Percentiles rank a stretch among this genome's conserved stretches.
phyloP scores from a whole-genome alignment of 1,140 invertebrate genomes.

The Varroa destructor region DNA sequence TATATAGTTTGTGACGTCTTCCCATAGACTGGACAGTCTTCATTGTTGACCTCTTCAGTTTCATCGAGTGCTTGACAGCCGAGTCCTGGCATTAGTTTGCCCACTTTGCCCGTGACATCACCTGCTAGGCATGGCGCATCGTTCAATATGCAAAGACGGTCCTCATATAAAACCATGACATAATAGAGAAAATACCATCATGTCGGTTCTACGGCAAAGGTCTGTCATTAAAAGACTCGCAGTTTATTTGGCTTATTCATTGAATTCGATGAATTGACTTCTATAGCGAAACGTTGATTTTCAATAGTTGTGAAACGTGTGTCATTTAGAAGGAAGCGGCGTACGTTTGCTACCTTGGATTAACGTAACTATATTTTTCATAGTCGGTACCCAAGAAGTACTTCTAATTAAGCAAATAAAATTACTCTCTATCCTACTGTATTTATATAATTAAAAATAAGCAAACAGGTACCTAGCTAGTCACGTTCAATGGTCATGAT shows the following conservation, averaged over 20 bases:
- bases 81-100: background rate
- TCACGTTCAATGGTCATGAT: too few relatives aligned
- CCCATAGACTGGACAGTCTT: conserved; percentile 1
- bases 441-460: too few relatives aligned
- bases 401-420: too few relatives aligned
- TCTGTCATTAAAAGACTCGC: background rate
- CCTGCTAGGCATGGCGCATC: background rate
- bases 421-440: too few relatives aligned
- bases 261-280: background rate
- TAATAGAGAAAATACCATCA: too few relatives aligned
- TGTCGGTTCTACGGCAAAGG: too few relatives aligned
- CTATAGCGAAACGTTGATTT: background rate
- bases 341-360: too few relatives aligned
- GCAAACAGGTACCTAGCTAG: too few relatives aligned
- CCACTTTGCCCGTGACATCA: background rate
- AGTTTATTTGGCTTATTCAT: background rate
- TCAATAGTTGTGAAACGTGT: too few relatives aligned
- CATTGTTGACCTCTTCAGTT: conserved; percentile 14
- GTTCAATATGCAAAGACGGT: background rate
- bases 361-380: background rate
- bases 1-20: background rate
- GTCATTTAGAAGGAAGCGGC: too few relatives aligned
- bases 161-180: background rate
- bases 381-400: conserved; percentile 18
- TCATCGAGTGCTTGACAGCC: background rate